These are phyloP conservation scores for Rhinoderma darwinii DNA, from an alignment of 2,113 vertebrate species.

Conservation along the genomic window DNA sequence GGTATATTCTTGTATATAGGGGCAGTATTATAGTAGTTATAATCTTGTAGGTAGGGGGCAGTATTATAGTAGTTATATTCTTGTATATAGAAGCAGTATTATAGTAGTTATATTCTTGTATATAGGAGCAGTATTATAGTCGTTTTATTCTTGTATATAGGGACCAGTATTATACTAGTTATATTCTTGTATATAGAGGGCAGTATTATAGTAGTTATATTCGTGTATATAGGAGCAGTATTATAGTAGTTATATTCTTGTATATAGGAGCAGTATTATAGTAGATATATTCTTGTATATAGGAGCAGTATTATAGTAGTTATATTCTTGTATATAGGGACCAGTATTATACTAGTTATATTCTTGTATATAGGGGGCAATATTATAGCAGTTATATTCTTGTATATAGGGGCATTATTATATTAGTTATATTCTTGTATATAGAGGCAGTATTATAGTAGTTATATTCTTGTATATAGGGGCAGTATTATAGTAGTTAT, in stretches of 20 bases:
- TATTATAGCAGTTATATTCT: slow-evolving; percentile 14
- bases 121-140: slow-evolving; percentile 8
- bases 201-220: slow-evolving; percentile 23
- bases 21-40: neutral
- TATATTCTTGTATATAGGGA: neutral
- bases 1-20: neutral
- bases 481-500: slow-evolving; percentile 14
- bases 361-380: neutral
- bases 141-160: neutral
- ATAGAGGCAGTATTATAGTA: slow-evolving; percentile 2
- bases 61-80: slow-evolving; percentile 11
- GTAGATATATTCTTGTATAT: slow-evolving; percentile 14
- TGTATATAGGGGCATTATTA: slow-evolving; percentile 6
- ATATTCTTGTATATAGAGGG: neutral
- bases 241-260: slow-evolving; percentile 21
- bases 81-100: neutral
- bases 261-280: neutral
- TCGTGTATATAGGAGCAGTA: neutral
- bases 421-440: slow-evolving; percentile 11
- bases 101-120: slow-evolving; percentile 7
- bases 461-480: slow-evolving; percentile 14
- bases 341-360: slow-evolving; percentile 20
- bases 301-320: slow-evolving; percentile 16
- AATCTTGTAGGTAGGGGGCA: neutral
- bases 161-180: neutral